Base-by-base conservation (phyloP, 1,140 invertebrate genomes). In the Eubasilissa regina region DNA sequence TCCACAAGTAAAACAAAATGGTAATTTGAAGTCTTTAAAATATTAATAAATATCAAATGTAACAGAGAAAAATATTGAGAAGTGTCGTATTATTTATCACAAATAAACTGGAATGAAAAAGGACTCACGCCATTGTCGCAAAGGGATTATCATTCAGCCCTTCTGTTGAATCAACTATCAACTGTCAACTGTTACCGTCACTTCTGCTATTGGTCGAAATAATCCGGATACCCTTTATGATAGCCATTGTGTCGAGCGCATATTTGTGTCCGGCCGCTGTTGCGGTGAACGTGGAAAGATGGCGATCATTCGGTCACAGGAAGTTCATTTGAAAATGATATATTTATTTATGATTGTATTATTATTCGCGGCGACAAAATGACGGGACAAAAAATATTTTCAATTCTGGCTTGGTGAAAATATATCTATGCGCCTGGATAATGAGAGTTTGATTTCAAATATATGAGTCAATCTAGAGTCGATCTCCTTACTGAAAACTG, bases 111-210 rank as follows among this genome's bases (percentile, higher is more conserved):
- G 19, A 35, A 25, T 35, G 25, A n/a, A 35, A 64, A 64, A 64
- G 60, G 25, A 10, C 25, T 64, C 35, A n/a, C 6, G 60, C 25
- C 25, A 25, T 64, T 25, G 19, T 25, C 35, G 25, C 25, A 35
- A 35, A 43, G 25, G 60, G 25, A 68, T 68, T 68, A 68, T 47
- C 64, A 47, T 17, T 45, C 21, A 47, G 21, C 64, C 64, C 64
- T 68, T 68, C 64, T n/a, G 15, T 17, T 17, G 44, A 68, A 68
- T 68, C 43, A 68, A 47, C 64, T 68, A 68, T 68, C 44, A 68
- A 68, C 64, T 68, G 64, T 68, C 64, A 68, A 45, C 43, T 47
- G 64, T 7, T 47, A 9, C 64, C 0, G 48, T 51, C 48, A 51
- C 11, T 8, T 1, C 25, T 35, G 25, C 48, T 15, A 68, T 68